phyloP scores from a whole-genome alignment of 2,113 vertebrate genomes.

The Xiphorhynchus elegans region DNA sequence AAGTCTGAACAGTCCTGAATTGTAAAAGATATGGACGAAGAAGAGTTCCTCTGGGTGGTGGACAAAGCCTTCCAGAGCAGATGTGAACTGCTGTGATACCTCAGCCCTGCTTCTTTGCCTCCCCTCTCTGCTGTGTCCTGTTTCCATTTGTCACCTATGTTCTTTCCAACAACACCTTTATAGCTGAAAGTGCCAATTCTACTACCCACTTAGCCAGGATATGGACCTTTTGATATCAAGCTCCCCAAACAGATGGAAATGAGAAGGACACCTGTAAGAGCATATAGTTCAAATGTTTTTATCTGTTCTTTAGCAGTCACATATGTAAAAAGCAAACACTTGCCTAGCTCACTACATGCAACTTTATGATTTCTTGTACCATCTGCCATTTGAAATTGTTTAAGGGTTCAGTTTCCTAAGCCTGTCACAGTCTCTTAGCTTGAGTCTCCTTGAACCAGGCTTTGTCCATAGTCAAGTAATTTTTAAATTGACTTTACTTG shows the following conservation, averaged over 20 bases:
- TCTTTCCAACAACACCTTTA: not conserved
- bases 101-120: not conserved
- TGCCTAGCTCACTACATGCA: not conserved
- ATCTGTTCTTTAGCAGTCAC: not conserved
- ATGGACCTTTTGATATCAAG: not conserved
- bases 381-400: not conserved
- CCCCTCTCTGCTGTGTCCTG: not conserved
- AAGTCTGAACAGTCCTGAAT: not conserved
- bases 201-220: not conserved
- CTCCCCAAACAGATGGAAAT: not conserved
- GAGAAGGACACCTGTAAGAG: not conserved
- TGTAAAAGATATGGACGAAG: not conserved
- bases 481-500: not conserved
- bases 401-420: not conserved
- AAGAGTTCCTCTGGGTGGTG: not conserved
- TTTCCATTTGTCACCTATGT: fast-evolving
- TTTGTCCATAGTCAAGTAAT: not conserved
- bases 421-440: not conserved
- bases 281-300: not conserved
- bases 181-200: not conserved
- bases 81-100: not conserved
- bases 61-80: not conserved
- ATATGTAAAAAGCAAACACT: not conserved
- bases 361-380: not conserved
- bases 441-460: not conserved